phyloP scores from a whole-genome alignment of 1,140 invertebrate species.

The Drosophila mauritiana region DNA sequence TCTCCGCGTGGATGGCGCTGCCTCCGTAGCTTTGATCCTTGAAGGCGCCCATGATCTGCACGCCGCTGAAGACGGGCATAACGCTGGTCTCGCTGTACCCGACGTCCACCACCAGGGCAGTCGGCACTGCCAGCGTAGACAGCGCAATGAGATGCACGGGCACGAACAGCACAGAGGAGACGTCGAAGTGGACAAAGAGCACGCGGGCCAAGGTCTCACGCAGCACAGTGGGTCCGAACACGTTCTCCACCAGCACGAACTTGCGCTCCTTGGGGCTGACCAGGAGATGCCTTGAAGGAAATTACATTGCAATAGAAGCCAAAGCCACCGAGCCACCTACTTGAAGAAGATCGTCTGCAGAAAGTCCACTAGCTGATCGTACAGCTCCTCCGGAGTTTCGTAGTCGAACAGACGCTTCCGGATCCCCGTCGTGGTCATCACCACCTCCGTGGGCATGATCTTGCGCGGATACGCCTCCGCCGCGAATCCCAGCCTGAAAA shows the following conservation, averaged over 20 bases:
- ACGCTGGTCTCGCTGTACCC: conserved; percentile 93
- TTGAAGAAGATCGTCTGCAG: conserved; percentile 95
- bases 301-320: neutral
- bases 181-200: conserved; percentile 96
- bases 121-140: conserved; percentile 90
- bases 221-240: conserved; percentile 92
- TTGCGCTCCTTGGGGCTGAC: conserved; percentile 97
- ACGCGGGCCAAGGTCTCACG: conserved; percentile 95
- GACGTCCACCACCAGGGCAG: conserved; percentile 93
- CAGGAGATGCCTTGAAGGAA: conserved; percentile 89
- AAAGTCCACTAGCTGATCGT: conserved; percentile 94
- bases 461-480: conserved; percentile 94
- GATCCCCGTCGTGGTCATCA: conserved; percentile 88
- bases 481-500: conserved; percentile 94
- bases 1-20: conserved; percentile 87
- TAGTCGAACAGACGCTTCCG: conserved; percentile 90
- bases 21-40: conserved; percentile 91
- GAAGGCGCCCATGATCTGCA: conserved; percentile 92
- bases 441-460: conserved; percentile 93
- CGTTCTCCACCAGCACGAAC: conserved; percentile 95
- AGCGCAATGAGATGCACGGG: conserved; percentile 93
- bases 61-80: conserved; percentile 94
- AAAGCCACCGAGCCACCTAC: conserved; percentile 85
- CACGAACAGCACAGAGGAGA: conserved; percentile 89
- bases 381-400: conserved; percentile 90